Base-by-base conservation (phyloP, 2,797 vertebrate genomes). In the Amblyopsis hoosieri region DNA sequence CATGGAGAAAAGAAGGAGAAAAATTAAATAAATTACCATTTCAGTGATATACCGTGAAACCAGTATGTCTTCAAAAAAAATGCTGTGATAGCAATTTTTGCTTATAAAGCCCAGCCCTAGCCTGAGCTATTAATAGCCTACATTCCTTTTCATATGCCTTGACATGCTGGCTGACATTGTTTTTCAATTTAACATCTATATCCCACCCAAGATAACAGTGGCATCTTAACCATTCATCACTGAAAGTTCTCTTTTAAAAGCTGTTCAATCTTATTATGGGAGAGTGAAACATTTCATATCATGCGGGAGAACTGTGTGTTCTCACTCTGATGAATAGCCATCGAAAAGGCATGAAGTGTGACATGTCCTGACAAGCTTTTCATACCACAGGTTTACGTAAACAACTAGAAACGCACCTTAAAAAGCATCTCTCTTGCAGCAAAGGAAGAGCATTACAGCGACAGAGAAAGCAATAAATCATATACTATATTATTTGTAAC, bases 301-400 rank as follows among this genome's bases (percentile, higher is more conserved):
- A 66, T 33, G 60, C 76, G 73, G 23, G 52, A 60, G 78, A 88
- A 72, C 72, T 70, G 57, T 49, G 82, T 84, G 82, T 62, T 82
- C 76, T 65, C 60, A 60, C 19, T 54, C 50, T 6, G 48, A 69
- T 42, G 74, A 51, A 73, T 45, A 73, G 55, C 73, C 76, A 58
- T 57, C 62, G 55, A 54, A 31, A 42, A 71, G 64, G 69, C 66
- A 64, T 52, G 64, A 74, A 77, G 83, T 7, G 33, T 37, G 33
- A 37, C 89, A 59, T 83, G 89, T 85, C 72, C 85, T 54, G 78
- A 89, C 90, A 90, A 72, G 84, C 64, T 66, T 81, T 59, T 64
- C 53, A 73, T 80, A 45, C 60, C 57, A 56, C 54, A 49, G 54
- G 67, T 82, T 88, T 75, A 74, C 55, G 10, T 76, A 76, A 82